Percentiles rank a stretch among this genome's conserved stretches.
phyloP scores from a whole-genome alignment of 1,140 invertebrate species.

The Drosophila baimaii region DNA sequence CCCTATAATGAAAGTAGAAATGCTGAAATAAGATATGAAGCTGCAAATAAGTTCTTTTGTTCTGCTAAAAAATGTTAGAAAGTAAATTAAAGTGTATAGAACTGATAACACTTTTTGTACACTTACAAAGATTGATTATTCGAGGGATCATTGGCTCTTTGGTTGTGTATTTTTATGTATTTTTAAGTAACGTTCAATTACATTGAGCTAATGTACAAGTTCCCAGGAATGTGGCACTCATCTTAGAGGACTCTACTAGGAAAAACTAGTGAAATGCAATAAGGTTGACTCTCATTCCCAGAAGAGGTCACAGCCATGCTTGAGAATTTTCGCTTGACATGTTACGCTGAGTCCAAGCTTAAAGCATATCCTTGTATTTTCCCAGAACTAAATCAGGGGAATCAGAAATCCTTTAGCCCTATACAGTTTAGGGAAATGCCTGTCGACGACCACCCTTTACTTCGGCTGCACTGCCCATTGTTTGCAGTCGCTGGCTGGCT shows the following conservation, averaged over 20 bases:
- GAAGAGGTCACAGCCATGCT: background rate
- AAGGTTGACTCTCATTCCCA: no score
- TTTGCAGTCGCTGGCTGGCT: slow-evolving; percentile 22
- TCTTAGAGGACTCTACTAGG: background rate
- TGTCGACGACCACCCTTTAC: slow-evolving; percentile 14
- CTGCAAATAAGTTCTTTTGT: background rate
- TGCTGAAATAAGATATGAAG: background rate
- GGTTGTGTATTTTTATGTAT: background rate
- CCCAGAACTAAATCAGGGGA: background rate
- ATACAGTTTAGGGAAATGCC: background rate
- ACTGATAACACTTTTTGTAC: no score
- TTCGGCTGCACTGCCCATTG: slow-evolving; percentile 42
- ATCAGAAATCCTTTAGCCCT: background rate
- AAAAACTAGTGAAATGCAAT: background rate
- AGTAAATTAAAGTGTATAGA: no score
- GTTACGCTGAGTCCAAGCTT: background rate
- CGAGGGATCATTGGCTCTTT: no score
- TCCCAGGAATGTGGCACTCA: accelerated
- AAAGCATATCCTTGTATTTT: background rate
- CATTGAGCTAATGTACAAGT: no score
- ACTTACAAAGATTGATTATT: background rate
- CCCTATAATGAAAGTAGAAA: background rate
- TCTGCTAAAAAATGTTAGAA: background rate
- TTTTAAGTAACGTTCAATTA: no score
- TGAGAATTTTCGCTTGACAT: background rate